Evolutionary conservation across 2,113 vertebrate genomes (phyloP).

Genomic region (Eidolon helvum): DNA sequence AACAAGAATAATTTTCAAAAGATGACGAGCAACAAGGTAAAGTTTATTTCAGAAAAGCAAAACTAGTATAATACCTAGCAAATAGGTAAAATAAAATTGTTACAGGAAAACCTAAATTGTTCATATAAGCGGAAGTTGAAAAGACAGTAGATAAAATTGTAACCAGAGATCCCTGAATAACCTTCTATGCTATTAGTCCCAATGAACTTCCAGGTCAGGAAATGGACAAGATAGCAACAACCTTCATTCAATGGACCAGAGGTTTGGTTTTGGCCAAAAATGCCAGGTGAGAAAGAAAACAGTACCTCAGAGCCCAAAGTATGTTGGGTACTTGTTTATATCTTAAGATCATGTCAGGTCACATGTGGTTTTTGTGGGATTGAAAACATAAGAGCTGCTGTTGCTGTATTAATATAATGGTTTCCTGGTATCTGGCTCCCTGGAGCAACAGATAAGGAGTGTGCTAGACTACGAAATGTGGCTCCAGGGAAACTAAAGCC

Average conservation of each 20-base stretch:
- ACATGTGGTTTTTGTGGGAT: conserved; percentile 57
- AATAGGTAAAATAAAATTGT: neutral
- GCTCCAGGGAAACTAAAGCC: conserved; percentile 64
- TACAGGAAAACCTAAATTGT: neutral
- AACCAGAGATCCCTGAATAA: neutral
- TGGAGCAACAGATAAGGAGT: conserved; percentile 53
- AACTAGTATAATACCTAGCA: neutral
- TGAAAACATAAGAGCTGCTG: conserved; percentile 66
- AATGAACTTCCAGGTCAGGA: neutral
- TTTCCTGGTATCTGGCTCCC: conserved; percentile 78
- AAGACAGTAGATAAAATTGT: conserved; percentile 3
- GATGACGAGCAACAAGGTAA: neutral
- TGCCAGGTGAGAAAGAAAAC: conserved; percentile 36
- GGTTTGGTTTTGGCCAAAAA: conserved; percentile 24
- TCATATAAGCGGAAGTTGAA: neutral
- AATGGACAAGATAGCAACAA: neutral
- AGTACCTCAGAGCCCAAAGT: neutral
- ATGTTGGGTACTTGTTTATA: conserved; percentile 61
- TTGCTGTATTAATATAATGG: conserved; percentile 66
- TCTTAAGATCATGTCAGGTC: conserved; percentile 72
- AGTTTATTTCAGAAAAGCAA: conserved; percentile 38
- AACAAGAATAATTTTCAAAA: conserved; percentile 33
- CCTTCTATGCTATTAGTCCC: neutral
- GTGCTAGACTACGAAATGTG: conserved; percentile 11
- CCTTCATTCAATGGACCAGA: neutral